These are phyloP conservation scores for Mallotus villosus DNA, from an alignment of 2,797 vertebrate genomes.

Conservation along the genomic window DNA sequence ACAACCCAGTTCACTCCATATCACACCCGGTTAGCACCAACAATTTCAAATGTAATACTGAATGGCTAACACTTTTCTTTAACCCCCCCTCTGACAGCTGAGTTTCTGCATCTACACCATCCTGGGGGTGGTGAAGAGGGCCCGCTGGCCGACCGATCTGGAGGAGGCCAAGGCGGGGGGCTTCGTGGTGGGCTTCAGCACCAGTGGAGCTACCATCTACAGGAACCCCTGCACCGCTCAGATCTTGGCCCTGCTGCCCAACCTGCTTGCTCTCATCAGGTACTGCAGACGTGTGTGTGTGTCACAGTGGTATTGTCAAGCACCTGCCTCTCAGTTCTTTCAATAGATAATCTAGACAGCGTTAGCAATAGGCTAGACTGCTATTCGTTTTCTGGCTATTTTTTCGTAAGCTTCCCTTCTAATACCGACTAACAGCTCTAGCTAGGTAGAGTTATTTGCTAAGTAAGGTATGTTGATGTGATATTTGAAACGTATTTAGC, in stretches of 20 bases:
- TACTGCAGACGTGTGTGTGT: constrained; percentile 45
- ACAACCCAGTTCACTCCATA: background rate
- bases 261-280: constrained; percentile 91
- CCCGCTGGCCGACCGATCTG: constrained; percentile 84
- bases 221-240: constrained; percentile 88
- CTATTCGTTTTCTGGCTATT: too few relatives aligned
- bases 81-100: constrained; percentile 72
- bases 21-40: background rate
- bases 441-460: too few relatives aligned
- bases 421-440: too few relatives aligned
- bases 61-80: background rate
- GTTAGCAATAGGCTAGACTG: too few relatives aligned
- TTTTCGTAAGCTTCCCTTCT: too few relatives aligned
- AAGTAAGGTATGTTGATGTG: too few relatives aligned
- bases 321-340: too few relatives aligned
- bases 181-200: constrained; percentile 82
- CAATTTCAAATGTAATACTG: too few relatives aligned
- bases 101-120: constrained; percentile 89
- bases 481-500: too few relatives aligned
- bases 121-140: constrained; percentile 87
- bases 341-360: too few relatives aligned
- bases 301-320: too few relatives aligned
- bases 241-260: constrained; percentile 87
- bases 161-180: constrained; percentile 92
- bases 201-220: constrained; percentile 83